Evolutionary conservation across 2,888 invertebrate genomes (phyloP), one percentile per base, ranked within the genome.

Genomic region (Volucella zonaria): DNA sequence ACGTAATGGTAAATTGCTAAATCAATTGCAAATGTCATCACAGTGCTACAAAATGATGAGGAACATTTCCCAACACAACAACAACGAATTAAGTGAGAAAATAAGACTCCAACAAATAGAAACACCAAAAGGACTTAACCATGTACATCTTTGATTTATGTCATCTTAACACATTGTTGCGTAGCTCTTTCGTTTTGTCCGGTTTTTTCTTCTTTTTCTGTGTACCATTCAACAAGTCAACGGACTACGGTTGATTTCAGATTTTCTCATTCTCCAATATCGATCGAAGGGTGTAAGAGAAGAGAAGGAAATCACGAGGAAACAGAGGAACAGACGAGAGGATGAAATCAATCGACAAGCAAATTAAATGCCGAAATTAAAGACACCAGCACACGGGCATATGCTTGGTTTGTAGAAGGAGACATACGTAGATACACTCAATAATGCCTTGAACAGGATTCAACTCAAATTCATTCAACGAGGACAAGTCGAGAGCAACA

Each of bases 91-190:
- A 67, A 79, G 79, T 79, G 79, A 64, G 68, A 83, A 82, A 82
- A 82, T 74, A 68, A 75, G 64, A 79, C 52, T 66, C 80, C 54
- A 71, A 62, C 80, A 66, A 83, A 80, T 83, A 80, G 80, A 71
- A 80, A 80, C 83, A 83, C 67, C 83, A 75, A 80, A 80, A 31
- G 31, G 75, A 83, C 80, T 85, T 85, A 81, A 81, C 80, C 81
- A 85, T 68, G 58, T 58, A 76, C 76, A 77, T 81, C 81, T 85
- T 85, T 85, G 85, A 85, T 85, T 85, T 85, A 85, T 85, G 81
- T 81, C 83, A 83, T 75, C 56, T 80, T 49, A 83, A 83, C 70
- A 80, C 71, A 80, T 66, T 67, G 70, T 18, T 42, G 31, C 18
- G 64, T 56, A n/a, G 11, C 6, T 12, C 8, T 49, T 1, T 49